A percentile compares a stretch with the other conserved stretches of the same genome.
These are phyloP conservation scores for Syritta pipiens DNA, from an alignment of 2,888 invertebrate genomes.

Conservation along the genomic window DNA sequence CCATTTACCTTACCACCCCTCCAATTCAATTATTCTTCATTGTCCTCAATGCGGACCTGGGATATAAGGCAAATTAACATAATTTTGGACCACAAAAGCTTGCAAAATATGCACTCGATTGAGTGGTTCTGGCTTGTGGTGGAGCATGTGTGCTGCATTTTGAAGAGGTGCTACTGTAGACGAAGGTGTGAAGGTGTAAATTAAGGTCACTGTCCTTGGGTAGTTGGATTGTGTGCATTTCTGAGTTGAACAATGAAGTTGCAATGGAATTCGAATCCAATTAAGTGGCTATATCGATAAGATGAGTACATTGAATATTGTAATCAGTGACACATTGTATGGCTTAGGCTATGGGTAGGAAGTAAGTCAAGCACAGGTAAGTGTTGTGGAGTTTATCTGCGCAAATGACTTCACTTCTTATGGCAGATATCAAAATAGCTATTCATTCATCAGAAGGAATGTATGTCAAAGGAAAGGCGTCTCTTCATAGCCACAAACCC, in stretches of 20 bases:
- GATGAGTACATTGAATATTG: neutral
- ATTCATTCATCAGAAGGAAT: too few relatives aligned
- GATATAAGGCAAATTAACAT: slow-evolving; percentile 49
- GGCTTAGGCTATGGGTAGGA: too few relatives aligned
- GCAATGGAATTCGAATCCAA: neutral
- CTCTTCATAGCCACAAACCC: too few relatives aligned
- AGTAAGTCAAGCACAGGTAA: too few relatives aligned
- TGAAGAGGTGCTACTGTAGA: slow-evolving; percentile 6
- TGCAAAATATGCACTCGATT: slow-evolving; percentile 34
- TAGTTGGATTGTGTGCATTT: neutral
- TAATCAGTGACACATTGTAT: too few relatives aligned
- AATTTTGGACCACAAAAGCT: slow-evolving; percentile 31
- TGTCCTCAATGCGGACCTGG: slow-evolving; percentile 3
- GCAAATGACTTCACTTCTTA: too few relatives aligned
- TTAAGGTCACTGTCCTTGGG: neutral
- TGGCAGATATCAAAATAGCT: too few relatives aligned
- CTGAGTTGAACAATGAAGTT: neutral
- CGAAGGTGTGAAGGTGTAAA: neutral
- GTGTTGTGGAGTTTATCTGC: too few relatives aligned
- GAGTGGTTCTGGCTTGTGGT: slow-evolving; percentile 8
- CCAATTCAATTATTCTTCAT: slow-evolving; percentile 47
- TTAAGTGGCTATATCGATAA: neutral
- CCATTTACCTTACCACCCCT: slow-evolving; percentile 27
- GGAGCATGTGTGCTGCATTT: slow-evolving; percentile 27
- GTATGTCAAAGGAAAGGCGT: too few relatives aligned